Evolutionary conservation across 1,140 invertebrate species (phyloP), one percentile per base, ranked within the genome.

Genomic region (Tetramorium parvispinum): DNA sequence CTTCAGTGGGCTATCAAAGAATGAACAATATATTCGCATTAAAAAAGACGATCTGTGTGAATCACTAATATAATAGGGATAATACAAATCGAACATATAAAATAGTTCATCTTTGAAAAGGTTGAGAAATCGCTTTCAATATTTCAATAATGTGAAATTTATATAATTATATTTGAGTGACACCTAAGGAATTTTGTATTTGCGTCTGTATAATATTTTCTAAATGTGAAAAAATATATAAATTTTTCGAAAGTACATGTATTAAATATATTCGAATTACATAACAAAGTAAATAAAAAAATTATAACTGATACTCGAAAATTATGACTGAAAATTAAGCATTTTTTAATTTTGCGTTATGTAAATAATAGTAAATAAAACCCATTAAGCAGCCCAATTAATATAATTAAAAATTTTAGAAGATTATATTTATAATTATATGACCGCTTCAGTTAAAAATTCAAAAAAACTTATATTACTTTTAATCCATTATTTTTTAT

Each of bases 71-170:
- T 32, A 71, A 82, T 24, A 81, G 8, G 13, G 18, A 55, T 6
- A 43, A 71, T 46, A 55, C 16, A 55, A 73, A 55, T 27, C 51
- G 7, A 71, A 71, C 3, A 81, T 55, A 16, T 21, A 57, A 82
- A 32, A 57, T 70, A 10, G 6, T 10, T 70, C 18, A 32, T 8
- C 51, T 37, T 78, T 37, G 5, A 82, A 81, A 82, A 40, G 18
- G 18, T 32, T 82, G 24, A 40, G 11, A 5, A 1, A 71, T 32
- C 43, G 10, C 18, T 82, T 71, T 55, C 18, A 21, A 73, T 82
- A 82, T 71, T 71, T 11, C 11, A 73, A 73, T 71, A 73, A 82
- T 68, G 37, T 4, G 7, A 7, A 82, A 82, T 59, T 71, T 37
- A 59, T 40, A 46, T 59, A 11, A 73, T 81, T 16, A 70, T 43